Percentiles rank a stretch among this genome's conserved stretches.
Conservation (phyloP, 92 coral and sea anemone species). For the Zoanthus solanderi region DNA sequence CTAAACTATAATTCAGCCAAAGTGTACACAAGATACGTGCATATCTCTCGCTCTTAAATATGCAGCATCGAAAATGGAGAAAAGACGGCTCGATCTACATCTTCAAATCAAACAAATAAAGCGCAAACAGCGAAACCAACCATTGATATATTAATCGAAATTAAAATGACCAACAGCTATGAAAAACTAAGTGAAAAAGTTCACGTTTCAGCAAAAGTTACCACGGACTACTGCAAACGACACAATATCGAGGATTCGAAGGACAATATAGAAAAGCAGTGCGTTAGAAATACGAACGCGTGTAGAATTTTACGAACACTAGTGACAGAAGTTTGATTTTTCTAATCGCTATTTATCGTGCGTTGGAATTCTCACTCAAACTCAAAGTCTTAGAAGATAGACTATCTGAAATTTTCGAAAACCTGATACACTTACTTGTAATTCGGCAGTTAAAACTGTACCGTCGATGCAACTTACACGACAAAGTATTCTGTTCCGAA, state of each 20-base stretch:
- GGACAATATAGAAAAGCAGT: neutral
- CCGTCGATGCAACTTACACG: conserved; percentile 92
- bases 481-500: conserved; percentile 86
- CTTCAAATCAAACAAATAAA: neutral
- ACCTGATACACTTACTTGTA: conserved; percentile 71
- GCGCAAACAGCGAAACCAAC: neutral
- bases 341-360: neutral
- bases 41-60: neutral
- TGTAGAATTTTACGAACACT: neutral
- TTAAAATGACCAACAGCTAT: neutral
- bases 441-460: conserved; percentile 82
- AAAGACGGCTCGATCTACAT: too few relatives aligned
- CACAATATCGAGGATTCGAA: neutral
- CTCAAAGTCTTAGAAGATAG: neutral
- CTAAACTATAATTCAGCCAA: neutral
- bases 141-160: conserved; percentile 5
- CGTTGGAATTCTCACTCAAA: neutral
- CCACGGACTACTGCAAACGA: neutral
- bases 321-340: neutral
- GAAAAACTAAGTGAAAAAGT: neutral
- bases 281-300: neutral
- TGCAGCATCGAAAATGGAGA: neutral
- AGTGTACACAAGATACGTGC: neutral
- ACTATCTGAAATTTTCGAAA: neutral
- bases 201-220: neutral